Conservation (phyloP, 2,888 invertebrate species). For the Biston stratarius region DNA sequence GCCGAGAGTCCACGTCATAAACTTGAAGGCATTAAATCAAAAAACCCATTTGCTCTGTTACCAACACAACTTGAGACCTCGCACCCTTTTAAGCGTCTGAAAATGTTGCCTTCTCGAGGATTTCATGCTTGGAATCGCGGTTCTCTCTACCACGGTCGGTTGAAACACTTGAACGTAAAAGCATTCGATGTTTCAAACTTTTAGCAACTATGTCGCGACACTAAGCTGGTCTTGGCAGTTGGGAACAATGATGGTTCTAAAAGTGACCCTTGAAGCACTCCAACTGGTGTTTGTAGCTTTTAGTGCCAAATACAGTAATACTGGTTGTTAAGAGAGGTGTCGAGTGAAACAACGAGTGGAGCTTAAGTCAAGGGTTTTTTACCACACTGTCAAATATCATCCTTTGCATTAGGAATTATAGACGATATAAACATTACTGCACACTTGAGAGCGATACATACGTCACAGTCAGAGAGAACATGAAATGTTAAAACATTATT, state of each 20-base stretch:
- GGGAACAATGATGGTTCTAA: constrained; percentile 67
- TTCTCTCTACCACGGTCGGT: constrained; percentile 57
- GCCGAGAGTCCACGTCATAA: constrained; percentile 67
- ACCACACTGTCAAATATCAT: constrained; percentile 4
- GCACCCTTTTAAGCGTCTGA: constrained; percentile 28
- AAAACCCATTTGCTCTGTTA: constrained; percentile 62
- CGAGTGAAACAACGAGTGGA: constrained; percentile 31
- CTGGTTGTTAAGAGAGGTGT: constrained; percentile 52
- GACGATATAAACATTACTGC: constrained; percentile 13
- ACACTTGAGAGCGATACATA: constrained; percentile 22
- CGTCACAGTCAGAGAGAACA: constrained; percentile 16
- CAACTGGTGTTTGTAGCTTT: constrained; percentile 69
- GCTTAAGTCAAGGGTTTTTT: constrained; percentile 18
- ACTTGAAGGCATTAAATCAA: constrained; percentile 75
- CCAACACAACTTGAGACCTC: constrained; percentile 56
- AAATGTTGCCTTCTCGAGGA: constrained; percentile 38
- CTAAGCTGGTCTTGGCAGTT: constrained; percentile 72
- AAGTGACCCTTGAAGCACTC: constrained; percentile 77
- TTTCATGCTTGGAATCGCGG: constrained; percentile 44
- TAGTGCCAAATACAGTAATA: constrained; percentile 67
- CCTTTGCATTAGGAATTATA: constrained; percentile 17
- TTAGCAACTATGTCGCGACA: constrained; percentile 78
- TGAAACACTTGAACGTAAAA: constrained; percentile 70
- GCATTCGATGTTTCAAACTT: constrained; percentile 82
- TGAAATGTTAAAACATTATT: constrained; percentile 17